phyloP scores from a whole-genome alignment of 2,113 vertebrate genomes.

The Plestiodon gilberti region DNA sequence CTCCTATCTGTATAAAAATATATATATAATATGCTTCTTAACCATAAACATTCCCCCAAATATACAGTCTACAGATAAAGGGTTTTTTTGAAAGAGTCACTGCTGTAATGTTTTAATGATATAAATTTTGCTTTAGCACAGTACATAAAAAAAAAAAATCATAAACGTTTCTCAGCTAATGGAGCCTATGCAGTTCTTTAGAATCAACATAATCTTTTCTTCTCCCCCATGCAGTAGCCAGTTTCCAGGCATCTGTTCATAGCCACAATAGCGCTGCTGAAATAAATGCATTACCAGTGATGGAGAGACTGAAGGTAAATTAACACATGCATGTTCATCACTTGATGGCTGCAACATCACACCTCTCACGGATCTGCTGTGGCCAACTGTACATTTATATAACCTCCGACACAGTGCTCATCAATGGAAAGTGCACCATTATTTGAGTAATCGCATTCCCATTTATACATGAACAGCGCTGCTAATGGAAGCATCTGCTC shows the following conservation, averaged over 20 bases:
- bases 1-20: background rate
- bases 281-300: background rate
- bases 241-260: background rate
- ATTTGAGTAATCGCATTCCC: too few relatives aligned
- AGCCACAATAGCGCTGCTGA: background rate
- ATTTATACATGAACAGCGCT: background rate
- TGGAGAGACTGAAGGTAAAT: background rate
- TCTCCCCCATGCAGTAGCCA: too few relatives aligned
- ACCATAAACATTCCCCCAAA: background rate
- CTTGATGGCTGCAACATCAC: background rate
- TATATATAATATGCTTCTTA: background rate
- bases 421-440: background rate
- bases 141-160: rapidly evolving
- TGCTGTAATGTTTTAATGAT: background rate
- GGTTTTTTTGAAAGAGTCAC: background rate
- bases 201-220: background rate
- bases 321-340: background rate
- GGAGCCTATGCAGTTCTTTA: background rate
- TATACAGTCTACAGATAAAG: background rate
- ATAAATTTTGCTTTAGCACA: background rate
- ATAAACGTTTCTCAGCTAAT: background rate
- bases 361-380: background rate
- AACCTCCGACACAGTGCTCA: background rate
- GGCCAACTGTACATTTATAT: background rate
- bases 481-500: background rate